A percentile compares a stretch with the other conserved stretches of the same genome.
Conservation (phyloP, 2,888 invertebrate genomes). For the Eristalis arbustorum region DNA sequence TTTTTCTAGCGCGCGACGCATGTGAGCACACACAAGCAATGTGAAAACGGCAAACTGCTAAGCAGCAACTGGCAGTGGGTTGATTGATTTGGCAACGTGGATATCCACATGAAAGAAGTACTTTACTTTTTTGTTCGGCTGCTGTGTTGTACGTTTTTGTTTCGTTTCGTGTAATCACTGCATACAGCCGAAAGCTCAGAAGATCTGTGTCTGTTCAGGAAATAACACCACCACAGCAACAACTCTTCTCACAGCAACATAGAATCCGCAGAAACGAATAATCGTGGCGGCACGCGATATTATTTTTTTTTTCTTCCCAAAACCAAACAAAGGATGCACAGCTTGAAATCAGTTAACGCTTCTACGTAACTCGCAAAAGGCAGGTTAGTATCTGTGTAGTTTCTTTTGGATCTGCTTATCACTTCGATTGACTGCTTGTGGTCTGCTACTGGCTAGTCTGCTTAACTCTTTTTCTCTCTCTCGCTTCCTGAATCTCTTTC, state of each 20-base stretch:
- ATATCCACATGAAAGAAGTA: slow-evolving; percentile 62
- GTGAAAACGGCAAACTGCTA: slow-evolving; percentile 64
- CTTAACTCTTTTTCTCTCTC: not conserved
- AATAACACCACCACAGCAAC: slow-evolving; percentile 49
- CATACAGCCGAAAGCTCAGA: slow-evolving; percentile 49
- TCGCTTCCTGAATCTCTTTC: not conserved
- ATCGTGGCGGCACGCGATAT: not conserved
- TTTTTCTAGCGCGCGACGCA: slow-evolving; percentile 17
- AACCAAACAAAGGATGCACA: slow-evolving; percentile 20
- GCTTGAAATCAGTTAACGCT: slow-evolving; percentile 44
- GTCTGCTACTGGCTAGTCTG: slow-evolving; percentile 68
- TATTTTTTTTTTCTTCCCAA: not conserved
- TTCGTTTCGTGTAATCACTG: slow-evolving; percentile 10
- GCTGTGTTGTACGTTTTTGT: not conserved
- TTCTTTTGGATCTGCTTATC: slow-evolving; percentile 45
- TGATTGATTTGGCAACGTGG: slow-evolving; percentile 37
- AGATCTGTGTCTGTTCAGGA: slow-evolving; percentile 45
- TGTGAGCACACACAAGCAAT: slow-evolving; percentile 40
- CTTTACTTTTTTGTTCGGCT: not conserved
- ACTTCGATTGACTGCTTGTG: slow-evolving; percentile 49
- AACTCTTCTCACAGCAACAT: slow-evolving; percentile 41
- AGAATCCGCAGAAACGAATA: slow-evolving; percentile 19
- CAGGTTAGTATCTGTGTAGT: slow-evolving; percentile 30
- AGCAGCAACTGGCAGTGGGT: slow-evolving; percentile 53
- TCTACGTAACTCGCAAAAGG: slow-evolving; percentile 50